Evolutionary conservation across 2,113 vertebrate genomes (phyloP), one percentile per base, ranked within the genome.

Genomic region (Brachyhypopomus gauderio): DNA sequence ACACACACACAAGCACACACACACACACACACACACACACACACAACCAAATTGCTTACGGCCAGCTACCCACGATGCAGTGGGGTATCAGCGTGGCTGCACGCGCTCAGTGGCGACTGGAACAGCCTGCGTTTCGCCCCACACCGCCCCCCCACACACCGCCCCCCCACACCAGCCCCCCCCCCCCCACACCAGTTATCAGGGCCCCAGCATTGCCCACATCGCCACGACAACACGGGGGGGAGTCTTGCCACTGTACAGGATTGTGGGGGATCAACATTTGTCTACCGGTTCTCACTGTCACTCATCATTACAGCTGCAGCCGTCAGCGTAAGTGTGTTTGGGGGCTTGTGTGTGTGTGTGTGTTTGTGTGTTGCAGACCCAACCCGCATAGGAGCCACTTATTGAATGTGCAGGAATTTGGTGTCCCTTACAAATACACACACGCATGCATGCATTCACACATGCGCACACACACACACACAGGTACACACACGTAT

Each of bases 231-330:
- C 82, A 45, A 79, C 84, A 71, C 75, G 87, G 82, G 88, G 82
- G 59, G 86, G 87, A 87, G 80, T 86, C 55, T 86, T 78, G 87
- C 90, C 87, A 84, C 89, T 59, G 86, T 91, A 89, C 81, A 85
- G 85, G 89, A 88, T 86, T 86, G 90, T 85, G 81, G 85, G 67
- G 89, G 89, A 90, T 90, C 88, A 78, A 59, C 75, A 85, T 85
- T 92, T 89, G 91, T 92, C 89, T 88, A 79, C 77, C 66, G 88
- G 89, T 88, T 92, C 86, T 86, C 77, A 63, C 87, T 90, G 90
- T 91, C 92, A 86, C 86, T 92, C 89, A 79, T 83, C 75, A 80
- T 91, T 88, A 90, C 83, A 73, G 71, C 60, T 60, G 56, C 69
- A n/a, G 72, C 78, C 38, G 62, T 81, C 64, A 63, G 30, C 78